Base-by-base conservation (phyloP, 2,113 vertebrate genomes). In the Myotis davidii region DNA sequence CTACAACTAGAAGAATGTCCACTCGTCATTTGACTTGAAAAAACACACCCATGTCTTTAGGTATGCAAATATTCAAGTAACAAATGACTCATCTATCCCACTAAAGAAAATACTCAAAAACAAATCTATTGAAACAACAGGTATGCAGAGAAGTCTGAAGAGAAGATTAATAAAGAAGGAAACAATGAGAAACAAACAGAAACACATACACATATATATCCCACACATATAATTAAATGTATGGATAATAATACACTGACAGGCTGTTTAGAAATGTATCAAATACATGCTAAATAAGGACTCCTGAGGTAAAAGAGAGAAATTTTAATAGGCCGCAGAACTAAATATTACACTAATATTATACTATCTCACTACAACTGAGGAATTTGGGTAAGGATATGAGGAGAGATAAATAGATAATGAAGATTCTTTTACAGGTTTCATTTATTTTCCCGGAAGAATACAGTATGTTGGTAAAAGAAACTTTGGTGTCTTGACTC, bases 71-170 rank as follows among this genome's bases (percentile, higher is more conserved):
- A 50, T 64, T 85, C 70, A 88, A 32, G 32, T 85, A 85, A 78
- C 10, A 92, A 92, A 77, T 61, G 21, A 61, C 4, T 9, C 16
- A 69, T 39, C 70, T 34, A 54, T 9, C 23, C n/a, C 85, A 72
- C 72, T 89, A 92, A 83, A 59, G 77, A 92, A 92, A 92, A 69
- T 50, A 56, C 23, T 82, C 5, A 48, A 87, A 81, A 85, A 37
- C 20, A 92, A 54, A 27, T 56, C 34, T 74, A 50, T 48, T 59
- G 32, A 83, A 83, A 83, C 74, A 74, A 50, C 32, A 59, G 20
- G 11, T 50, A 83, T 59, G 27, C 88, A 77, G 3, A 69, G 13
- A 88, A 92, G n/a, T 27, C 16, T 77, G 59, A 72, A 78, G 59
- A 92, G 39, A 83, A 92, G 59, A 69, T 48, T 84, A 72, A 92